Percentiles rank a stretch among this genome's conserved stretches.
Evolutionary conservation across 2,888 invertebrate species (phyloP).

Genomic region (Osmoderma eremita): DNA sequence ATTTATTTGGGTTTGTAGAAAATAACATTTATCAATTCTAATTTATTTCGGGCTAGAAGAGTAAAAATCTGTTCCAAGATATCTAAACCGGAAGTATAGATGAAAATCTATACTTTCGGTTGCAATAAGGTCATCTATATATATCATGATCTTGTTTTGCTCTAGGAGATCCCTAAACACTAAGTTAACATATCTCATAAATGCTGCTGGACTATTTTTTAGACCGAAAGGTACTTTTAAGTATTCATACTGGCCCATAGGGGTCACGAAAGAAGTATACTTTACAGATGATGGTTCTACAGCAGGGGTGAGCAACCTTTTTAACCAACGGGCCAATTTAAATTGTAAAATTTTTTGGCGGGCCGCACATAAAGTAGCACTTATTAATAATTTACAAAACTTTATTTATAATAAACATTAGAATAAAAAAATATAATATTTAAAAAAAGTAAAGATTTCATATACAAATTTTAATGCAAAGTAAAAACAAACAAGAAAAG

Average conservation of each 20-base stretch:
- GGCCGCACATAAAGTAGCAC: too few relatives aligned
- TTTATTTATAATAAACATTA: too few relatives aligned
- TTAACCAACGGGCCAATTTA: too few relatives aligned
- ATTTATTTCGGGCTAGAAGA: background rate
- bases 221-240: too few relatives aligned
- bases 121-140: background rate
- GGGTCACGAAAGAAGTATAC: slow-evolving; percentile 43
- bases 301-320: background rate
- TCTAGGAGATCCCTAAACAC: background rate
- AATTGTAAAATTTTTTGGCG: too few relatives aligned
- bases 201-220: too few relatives aligned
- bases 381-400: too few relatives aligned
- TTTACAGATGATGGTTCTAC: slow-evolving; percentile 29
- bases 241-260: too few relatives aligned
- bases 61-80: background rate
- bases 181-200: background rate
- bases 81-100: background rate
- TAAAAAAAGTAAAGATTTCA: too few relatives aligned
- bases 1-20: slow-evolving; percentile 44
- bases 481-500: too few relatives aligned
- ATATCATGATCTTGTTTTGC: background rate
- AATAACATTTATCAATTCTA: slow-evolving; percentile 19
- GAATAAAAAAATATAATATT: too few relatives aligned
- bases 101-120: background rate
- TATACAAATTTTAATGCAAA: too few relatives aligned